Percentiles rank a stretch among this genome's conserved stretches.
Conservation (phyloP, 2,113 vertebrate genomes). For the Hucho hucho region DNA sequence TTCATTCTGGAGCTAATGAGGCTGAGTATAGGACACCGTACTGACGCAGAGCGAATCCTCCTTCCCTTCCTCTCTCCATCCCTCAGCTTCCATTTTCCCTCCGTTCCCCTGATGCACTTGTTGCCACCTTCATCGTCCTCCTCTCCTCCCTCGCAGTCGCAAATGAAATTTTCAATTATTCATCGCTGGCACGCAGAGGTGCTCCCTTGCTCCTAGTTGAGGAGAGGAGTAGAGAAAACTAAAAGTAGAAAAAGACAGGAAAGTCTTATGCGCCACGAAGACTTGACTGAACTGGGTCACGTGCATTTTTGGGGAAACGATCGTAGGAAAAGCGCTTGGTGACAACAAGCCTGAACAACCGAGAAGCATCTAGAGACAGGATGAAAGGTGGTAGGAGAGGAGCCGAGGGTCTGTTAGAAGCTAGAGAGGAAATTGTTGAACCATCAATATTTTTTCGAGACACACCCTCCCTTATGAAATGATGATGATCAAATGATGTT, state of each 20-base stretch:
- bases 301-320: conserved; percentile 27
- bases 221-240: conserved; percentile 18
- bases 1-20: conserved; percentile 39
- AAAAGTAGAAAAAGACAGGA: conserved; percentile 27
- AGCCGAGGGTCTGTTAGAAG: background rate
- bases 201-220: background rate
- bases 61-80: background rate
- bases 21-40: conserved; percentile 45
- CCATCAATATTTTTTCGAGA: background rate
- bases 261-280: conserved; percentile 42
- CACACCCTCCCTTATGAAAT: background rate
- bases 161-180: conserved; percentile 60
- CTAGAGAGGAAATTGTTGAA: background rate
- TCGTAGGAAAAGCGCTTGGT: conserved; percentile 14
- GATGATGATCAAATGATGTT: background rate
- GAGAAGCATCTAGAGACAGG: background rate
- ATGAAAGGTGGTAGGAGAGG: background rate
- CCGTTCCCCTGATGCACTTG: background rate
- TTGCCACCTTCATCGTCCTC: background rate
- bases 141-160: conserved; percentile 15
- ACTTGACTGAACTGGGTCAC: conserved; percentile 77
- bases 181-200: conserved; percentile 37
- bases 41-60: conserved; percentile 33
- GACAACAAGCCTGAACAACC: background rate
- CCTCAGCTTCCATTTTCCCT: too few relatives aligned